These are phyloP conservation scores for Tragulus kanchil DNA, from an alignment of 2,113 vertebrate genomes.

Conservation along the genomic window DNA sequence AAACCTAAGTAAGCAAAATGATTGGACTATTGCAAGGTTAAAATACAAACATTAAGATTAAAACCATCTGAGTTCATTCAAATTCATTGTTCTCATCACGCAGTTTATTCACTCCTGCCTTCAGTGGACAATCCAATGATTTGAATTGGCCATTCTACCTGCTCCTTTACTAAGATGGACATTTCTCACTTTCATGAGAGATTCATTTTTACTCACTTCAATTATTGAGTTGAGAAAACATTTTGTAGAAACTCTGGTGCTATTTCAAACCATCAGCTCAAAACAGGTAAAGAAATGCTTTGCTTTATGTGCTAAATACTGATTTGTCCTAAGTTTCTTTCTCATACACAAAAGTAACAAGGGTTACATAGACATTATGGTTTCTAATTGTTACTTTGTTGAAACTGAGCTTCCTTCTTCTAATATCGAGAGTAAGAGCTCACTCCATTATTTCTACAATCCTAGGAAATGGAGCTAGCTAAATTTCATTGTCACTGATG, in stretches of 20 bases:
- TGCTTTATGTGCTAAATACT: background rate
- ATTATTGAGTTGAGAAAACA: background rate
- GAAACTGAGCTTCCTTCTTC: background rate
- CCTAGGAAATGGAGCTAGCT: slow-evolving; percentile 68
- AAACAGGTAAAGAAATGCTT: slow-evolving; percentile 26
- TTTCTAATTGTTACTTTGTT: background rate
- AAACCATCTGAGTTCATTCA: slow-evolving; percentile 37
- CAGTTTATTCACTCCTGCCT: background rate
- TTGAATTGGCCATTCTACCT: background rate
- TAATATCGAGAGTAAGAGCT: background rate
- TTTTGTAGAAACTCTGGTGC: background rate
- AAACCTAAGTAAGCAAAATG: slow-evolving; percentile 62
- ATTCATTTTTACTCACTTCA: background rate
- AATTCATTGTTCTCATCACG: background rate
- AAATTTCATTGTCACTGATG: slow-evolving; percentile 68
- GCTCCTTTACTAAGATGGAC: background rate
- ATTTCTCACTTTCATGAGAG: background rate
- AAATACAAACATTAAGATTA: slow-evolving; percentile 55
- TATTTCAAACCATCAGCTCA: slow-evolving; percentile 43
- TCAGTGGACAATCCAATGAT: background rate
- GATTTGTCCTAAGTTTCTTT: background rate
- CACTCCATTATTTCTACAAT: slow-evolving; percentile 54
- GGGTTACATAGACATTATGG: background rate
- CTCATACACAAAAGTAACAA: background rate
- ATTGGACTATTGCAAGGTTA: slow-evolving; percentile 41